Conservation (phyloP, 2,888 invertebrate species). For the Quadriops clusia region DNA sequence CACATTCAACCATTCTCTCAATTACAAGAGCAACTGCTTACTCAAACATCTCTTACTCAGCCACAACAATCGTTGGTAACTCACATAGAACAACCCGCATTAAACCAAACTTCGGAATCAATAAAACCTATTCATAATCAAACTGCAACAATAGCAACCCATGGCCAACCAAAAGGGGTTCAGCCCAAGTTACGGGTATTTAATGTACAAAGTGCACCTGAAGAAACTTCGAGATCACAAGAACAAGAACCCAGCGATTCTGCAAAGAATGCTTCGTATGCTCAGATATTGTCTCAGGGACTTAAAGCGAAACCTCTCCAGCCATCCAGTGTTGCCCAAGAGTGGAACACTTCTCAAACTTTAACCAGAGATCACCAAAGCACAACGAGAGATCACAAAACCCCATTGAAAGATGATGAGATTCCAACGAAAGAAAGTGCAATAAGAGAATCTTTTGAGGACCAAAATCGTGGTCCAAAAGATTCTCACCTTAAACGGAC, state of each 20-base stretch:
- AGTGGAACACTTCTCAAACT: too few species aligned
- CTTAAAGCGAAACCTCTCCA: constrained; percentile 40
- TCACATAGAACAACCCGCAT: too few species aligned
- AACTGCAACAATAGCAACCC: too few species aligned
- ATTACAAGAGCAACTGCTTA: too few species aligned
- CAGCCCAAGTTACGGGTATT: constrained; percentile 2
- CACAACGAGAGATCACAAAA: background rate
- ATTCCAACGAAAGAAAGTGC: constrained; percentile 2
- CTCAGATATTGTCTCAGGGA: constrained; percentile 58
- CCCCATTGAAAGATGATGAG: constrained; percentile 1
- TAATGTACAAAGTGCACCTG: constrained; percentile 3
- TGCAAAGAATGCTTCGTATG: constrained; percentile 44
- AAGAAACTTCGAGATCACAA: background rate
- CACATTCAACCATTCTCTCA: too few species aligned
- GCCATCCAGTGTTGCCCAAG: constrained; percentile 40
- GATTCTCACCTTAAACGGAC: too few species aligned
- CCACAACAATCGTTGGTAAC: too few species aligned
- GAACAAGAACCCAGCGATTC: constrained; percentile 5
- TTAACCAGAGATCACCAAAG: constrained; percentile 11
- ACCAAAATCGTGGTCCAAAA: too few species aligned
- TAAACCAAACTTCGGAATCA: background rate
- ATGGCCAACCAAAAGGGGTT: background rate
- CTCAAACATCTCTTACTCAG: too few species aligned
- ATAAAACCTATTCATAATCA: background rate
- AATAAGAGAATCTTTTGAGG: constrained; percentile 1